These are phyloP conservation scores for Hylomyscus alleni DNA, from an alignment of 2,797 vertebrate species.

Conservation along the genomic window DNA sequence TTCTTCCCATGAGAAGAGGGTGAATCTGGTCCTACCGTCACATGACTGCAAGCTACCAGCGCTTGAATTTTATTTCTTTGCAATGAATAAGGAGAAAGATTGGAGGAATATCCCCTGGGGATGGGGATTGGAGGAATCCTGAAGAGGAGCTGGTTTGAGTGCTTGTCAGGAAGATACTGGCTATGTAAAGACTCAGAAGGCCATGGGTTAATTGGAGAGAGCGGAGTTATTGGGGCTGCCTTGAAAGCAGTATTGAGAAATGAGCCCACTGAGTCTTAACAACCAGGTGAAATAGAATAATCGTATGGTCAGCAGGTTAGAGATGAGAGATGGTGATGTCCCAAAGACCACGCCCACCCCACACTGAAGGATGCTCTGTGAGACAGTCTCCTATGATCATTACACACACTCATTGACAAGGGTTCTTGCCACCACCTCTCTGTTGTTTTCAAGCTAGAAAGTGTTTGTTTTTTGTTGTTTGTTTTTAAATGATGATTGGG, in stretches of 20 bases:
- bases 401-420: neutral
- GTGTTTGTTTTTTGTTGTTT: conserved; percentile 28
- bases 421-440: too few relatives aligned
- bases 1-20: neutral
- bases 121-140: neutral
- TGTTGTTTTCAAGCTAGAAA: conserved; percentile 41
- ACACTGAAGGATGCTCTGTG: neutral
- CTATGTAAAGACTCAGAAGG: neutral
- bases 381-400: neutral
- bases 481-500: conserved; percentile 10
- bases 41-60: neutral
- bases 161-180: neutral
- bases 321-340: neutral
- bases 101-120: neutral
- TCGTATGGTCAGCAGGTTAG: neutral
- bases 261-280: neutral
- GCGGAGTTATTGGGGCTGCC: too few relatives aligned
- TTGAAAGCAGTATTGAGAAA: neutral
- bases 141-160: neutral
- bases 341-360: neutral
- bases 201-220: neutral
- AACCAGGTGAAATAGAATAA: neutral
- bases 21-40: neutral
- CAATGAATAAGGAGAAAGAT: neutral
- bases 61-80: conserved; percentile 6